Evolutionary conservation across 2,797 vertebrate genomes (phyloP), one percentile per base, ranked within the genome.

Genomic region (Capromys pilorides): DNA sequence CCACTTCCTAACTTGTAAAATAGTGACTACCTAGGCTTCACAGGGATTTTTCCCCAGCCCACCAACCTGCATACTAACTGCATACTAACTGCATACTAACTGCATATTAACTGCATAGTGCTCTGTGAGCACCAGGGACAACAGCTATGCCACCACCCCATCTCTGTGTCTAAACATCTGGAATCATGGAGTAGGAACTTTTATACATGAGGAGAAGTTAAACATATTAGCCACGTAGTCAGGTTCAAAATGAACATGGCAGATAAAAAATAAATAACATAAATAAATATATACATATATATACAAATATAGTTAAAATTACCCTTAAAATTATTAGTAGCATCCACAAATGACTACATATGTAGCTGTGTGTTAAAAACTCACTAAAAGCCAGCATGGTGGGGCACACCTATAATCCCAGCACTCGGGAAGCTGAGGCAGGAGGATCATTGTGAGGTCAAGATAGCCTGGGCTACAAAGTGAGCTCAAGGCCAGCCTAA

Each of bases 261-360:
- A 88, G n/a, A 33, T 16, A 85, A 82, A 54, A 2, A 45, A 61
- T 21, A 51, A 12, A 49, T 14, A 51, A 0, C 11, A 28, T n/a
- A 51, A 69, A 75, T 49, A 26, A 92, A 61, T 54, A 54, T 54
- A 19, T 16, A 57, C 14, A 14, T 57, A 57, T 54, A 14, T 57
- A 54, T 54, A 54, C 54, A 59, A 14, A 49, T 11, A 51, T 0
- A 49, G 59, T 86, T 67, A 96, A 92, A 90, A 80, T n/a, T 54
- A 94, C n/a, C 22, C 64, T 66, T 92, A 80, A 82, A 88, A 90
- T 67, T 71, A 57, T 22, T 71, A 80, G 36, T 49, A 89, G 86
- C 45, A 69, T 45, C 39, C 51, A 85, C 39, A 62, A 91, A 91
- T 61, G 31, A 66, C 24, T 57, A 69, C 41, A 59, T 24, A 39